Base-by-base conservation (phyloP, 2,113 vertebrate species). In the Porphyrio hochstetteri region DNA sequence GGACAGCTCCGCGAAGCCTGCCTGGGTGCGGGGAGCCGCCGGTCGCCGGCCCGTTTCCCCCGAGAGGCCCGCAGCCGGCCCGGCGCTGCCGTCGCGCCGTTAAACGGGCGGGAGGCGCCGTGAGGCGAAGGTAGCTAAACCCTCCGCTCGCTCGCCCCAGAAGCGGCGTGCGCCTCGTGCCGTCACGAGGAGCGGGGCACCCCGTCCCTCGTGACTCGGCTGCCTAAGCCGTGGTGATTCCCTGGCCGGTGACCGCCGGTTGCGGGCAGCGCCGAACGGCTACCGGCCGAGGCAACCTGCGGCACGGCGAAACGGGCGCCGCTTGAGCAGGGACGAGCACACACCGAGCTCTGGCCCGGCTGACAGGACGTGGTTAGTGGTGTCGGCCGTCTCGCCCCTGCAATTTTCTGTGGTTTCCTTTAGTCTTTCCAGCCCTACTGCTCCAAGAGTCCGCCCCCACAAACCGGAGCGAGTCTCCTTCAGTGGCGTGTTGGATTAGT, bases 301-400 rank as follows among this genome's bases (percentile, higher is more conserved):
- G 8, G 13, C 1, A 2, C 6, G 0, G 38, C 1, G 21, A 20
- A 12, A 10, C 13, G 3, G 31, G 60, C 31, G 1, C 31, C 21
- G 2, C 0, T 10, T 15, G 4, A 3, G 35, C 0, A 15, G 23
- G 53, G 68, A 38, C 1, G 16, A 3, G 1, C 7, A 0, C 2
- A 2, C 19, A 4, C 17, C 44, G 2, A 36, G 31, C 44, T 46
- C 19, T 17, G 7, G 7, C 42, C 10, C 11, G 23, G 4, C 29
- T 20, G 3, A 13, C 0, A 10, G 12, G 7, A 1, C 1, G 9
- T 2, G 2, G 10, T 20, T 2, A 9, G 64, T 5, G 13, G 33
- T 1, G 6, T 17, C 17, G 1, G 19, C 2, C 36, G 36, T 52
- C 16, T 19, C 57, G 17, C 42, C 1, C 0, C 21, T 23, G 40